These are phyloP conservation scores for Rhagium mordax DNA, from an alignment of 2,888 invertebrate species.

Conservation along the genomic window DNA sequence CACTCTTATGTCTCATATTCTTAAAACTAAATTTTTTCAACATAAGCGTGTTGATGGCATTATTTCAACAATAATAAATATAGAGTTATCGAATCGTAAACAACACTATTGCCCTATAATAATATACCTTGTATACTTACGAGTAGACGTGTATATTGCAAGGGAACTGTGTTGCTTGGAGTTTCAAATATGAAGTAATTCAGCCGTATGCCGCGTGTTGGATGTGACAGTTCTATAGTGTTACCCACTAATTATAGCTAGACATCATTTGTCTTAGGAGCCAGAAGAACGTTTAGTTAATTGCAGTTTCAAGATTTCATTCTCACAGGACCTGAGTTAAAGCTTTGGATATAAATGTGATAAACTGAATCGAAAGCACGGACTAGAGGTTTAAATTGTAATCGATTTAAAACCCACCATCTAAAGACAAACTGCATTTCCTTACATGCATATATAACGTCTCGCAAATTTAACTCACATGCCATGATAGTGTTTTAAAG, in stretches of 20 bases:
- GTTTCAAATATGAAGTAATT: constrained; percentile 17
- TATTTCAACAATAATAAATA: too few species aligned
- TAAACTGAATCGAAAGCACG: constrained; percentile 20
- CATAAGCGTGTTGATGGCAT: too few species aligned
- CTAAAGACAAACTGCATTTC: background rate
- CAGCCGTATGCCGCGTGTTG: background rate
- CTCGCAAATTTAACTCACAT: too few species aligned
- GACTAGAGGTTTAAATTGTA: constrained; percentile 7
- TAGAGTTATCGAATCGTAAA: too few species aligned
- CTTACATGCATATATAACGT: too few species aligned
- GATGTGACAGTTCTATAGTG: constrained; percentile 24
- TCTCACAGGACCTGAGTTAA: constrained; percentile 28
- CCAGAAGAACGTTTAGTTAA: constrained; percentile 32
- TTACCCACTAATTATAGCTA: constrained; percentile 20
- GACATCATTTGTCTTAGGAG: constrained; percentile 31
- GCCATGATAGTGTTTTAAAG: too few species aligned
- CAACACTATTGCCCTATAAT: too few species aligned
- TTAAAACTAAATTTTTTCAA: too few species aligned
- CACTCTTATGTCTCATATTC: too few species aligned
- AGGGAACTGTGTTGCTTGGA: too few species aligned
- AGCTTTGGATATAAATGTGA: constrained; percentile 27
- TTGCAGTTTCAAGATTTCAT: constrained; percentile 37
- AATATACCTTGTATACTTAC: too few species aligned
- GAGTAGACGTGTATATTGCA: too few species aligned
- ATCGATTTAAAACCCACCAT: constrained; percentile 3